Evolutionary conservation across 2,888 invertebrate genomes (phyloP).

Genomic region (Drosophila borealis): DNA sequence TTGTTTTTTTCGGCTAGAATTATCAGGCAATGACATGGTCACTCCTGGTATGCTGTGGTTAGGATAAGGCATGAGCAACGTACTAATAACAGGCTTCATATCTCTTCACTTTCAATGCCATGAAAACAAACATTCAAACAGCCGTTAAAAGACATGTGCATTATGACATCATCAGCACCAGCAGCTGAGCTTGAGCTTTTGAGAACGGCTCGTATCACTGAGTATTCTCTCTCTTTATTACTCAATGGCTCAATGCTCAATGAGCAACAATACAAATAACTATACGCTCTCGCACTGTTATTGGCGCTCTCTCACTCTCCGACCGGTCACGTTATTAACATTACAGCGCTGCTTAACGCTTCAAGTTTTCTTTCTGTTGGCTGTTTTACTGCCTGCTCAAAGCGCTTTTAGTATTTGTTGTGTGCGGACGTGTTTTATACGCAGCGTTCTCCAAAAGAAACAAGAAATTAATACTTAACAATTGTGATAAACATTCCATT

Average conservation of each 20-base stretch:
- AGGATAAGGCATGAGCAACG: constrained; percentile 51
- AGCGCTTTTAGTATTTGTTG: constrained; percentile 63
- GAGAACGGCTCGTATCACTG: constrained; percentile 22
- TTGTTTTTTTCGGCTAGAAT: constrained; percentile 10
- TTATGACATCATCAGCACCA: constrained; percentile 55
- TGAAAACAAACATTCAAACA: constrained; percentile 40
- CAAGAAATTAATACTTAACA: constrained; percentile 26
- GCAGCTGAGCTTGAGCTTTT: constrained; percentile 43
- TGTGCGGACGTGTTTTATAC: constrained; percentile 58
- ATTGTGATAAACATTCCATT: constrained; percentile 79
- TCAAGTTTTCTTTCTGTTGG: constrained; percentile 50
- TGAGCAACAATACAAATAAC: not conserved
- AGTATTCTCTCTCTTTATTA: too few relatives aligned
- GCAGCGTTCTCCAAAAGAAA: constrained; percentile 7
- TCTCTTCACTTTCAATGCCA: constrained; percentile 46
- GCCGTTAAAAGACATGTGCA: constrained; percentile 46
- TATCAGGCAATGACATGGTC: constrained; percentile 28
- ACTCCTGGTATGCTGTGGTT: constrained; percentile 46
- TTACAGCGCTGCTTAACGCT: constrained; percentile 17
- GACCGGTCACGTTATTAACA: constrained; percentile 10
- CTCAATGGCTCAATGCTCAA: too few relatives aligned
- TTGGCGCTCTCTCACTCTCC: constrained; percentile 2
- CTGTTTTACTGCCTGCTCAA: constrained; percentile 27
- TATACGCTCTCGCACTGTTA: constrained; percentile 31
- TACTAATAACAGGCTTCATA: constrained; percentile 26